Evolutionary conservation across 2,797 vertebrate genomes (phyloP).

Genomic region (Loris lydekkerianus): DNA sequence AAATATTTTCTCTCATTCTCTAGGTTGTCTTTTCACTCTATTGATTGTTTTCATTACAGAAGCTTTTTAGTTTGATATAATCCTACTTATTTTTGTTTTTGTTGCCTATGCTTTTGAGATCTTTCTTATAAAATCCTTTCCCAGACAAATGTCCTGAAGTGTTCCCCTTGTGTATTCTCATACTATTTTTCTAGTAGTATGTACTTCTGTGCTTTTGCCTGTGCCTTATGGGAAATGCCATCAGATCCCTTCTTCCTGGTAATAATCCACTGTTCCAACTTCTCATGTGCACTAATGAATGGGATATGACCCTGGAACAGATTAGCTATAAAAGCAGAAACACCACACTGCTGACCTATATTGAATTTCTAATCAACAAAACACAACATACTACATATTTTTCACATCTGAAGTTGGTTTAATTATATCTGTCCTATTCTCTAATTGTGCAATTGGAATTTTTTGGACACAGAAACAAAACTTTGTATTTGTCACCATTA

Average conservation of each 20-base stretch:
- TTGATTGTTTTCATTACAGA: background rate
- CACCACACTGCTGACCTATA: background rate
- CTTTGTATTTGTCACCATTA: background rate
- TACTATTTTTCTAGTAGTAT: background rate
- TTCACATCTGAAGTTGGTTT: background rate
- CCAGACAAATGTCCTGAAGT: background rate
- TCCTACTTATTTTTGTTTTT: background rate
- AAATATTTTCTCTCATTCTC: background rate
- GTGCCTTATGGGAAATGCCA: background rate
- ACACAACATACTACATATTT: background rate
- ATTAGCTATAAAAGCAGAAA: background rate
- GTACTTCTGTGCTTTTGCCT: background rate
- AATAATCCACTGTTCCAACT: background rate
- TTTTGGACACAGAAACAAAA: background rate
- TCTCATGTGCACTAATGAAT: background rate
- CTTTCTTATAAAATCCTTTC: background rate
- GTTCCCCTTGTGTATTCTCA: background rate
- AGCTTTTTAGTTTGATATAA: background rate
- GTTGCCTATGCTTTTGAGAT: background rate
- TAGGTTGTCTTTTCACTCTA: background rate
- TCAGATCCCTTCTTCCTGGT: background rate
- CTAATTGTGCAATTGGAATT: background rate
- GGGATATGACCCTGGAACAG: background rate
- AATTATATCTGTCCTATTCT: background rate
- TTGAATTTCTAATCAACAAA: background rate